Evolutionary conservation across 1,140 invertebrate species (phyloP), one percentile per base, ranked within the genome.

Genomic region (Mamestra configurata): DNA sequence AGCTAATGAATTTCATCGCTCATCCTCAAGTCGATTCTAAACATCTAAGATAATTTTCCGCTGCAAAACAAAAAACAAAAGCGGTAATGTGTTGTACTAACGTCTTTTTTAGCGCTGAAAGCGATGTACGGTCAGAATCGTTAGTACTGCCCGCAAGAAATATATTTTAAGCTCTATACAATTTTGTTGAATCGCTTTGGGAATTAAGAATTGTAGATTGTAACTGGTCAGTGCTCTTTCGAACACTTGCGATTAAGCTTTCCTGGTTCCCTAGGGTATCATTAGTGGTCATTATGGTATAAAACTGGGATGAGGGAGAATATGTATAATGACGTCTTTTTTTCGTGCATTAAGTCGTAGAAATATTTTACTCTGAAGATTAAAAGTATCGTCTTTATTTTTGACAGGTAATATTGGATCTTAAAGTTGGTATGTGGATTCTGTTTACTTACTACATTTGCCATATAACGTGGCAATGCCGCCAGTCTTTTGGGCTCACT

Each of bases 141-240:
- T 71, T 71, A 71, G 68, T 51, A n/a, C 4, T 27, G 20, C n/a
- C 40, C 8, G 40, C 64, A 68, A 68, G 51, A 71, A 71, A 71
- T 51, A 18, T 71, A 18, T 71, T 66, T 71, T 71, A 51, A 71
- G 46, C 46, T 71, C 18, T n/a, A 49, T 68, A 68, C 64, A 68
- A 68, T 68, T 68, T 46, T 24, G 64, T 68, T 46, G 64, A 43
- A 68, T 24, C 40, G 35, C 37, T 46, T n/a, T 6, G 64, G 37
- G 64, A 68, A 68, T 68, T 68, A 43, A 68, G 64, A 68, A 46
- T 46, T 68, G 64, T 66, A 66, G 35, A 66, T 66, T 22, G 37
- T 68, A 11, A 46, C 27, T 37, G 64, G 40, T 46, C 64, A 43
- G 35, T 68, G 37, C 5, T 31, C 27, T 31, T 31, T 1, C 27